Base-by-base conservation (phyloP, 1,140 invertebrate genomes). In the Neodiprion fabricii region DNA sequence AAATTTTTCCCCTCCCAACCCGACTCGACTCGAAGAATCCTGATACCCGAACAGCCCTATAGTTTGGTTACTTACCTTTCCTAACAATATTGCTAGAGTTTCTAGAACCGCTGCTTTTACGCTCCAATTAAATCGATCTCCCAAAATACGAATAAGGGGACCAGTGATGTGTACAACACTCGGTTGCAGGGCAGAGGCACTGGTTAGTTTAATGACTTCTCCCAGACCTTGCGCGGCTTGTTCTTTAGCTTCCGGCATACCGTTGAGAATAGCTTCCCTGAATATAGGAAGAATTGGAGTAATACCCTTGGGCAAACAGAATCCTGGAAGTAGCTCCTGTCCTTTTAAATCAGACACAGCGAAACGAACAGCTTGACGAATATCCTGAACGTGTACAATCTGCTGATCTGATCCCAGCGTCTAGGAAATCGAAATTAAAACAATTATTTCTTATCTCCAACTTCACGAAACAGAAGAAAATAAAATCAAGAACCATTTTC, bases 141-240 rank as follows among this genome's bases (percentile, higher is more conserved):
- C 98, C 12, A 99, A 91, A 83, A 99, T 98, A 80, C 98, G 92
- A 88, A 99, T 99, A 14, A 99, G 90, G 0, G 98, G 98, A 9
- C 98, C 98, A 28, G 98, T 99, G 77, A 99, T 98, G 82, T 98
- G 95, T 49, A 99, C 94, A 1, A 99, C 97, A 69, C 97, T 98
- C 2, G 97, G 95, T 85, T 98, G 97, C 21, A 99, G 87, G 8
- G 97, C 96, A 68, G 92, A 89, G 1, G 95, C 91, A 77, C 92
- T 95, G 0, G 97, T 97, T 50, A 98, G 86, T 78, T 92, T 92
- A 79, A 99, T 98, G 1, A 99, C 92, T 90, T 99, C 97, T 9
- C 96, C 96, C 71, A 99, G 89, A 77, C 97, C 97, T 83, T 96
- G 92, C n/a, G 97, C 96, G 1, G 97, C 97, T 77, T 94, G 93